Percentiles rank a stretch among this genome's conserved stretches.
Evolutionary conservation across 2,888 invertebrate species (phyloP).

Genomic region (Amiota mariae): DNA sequence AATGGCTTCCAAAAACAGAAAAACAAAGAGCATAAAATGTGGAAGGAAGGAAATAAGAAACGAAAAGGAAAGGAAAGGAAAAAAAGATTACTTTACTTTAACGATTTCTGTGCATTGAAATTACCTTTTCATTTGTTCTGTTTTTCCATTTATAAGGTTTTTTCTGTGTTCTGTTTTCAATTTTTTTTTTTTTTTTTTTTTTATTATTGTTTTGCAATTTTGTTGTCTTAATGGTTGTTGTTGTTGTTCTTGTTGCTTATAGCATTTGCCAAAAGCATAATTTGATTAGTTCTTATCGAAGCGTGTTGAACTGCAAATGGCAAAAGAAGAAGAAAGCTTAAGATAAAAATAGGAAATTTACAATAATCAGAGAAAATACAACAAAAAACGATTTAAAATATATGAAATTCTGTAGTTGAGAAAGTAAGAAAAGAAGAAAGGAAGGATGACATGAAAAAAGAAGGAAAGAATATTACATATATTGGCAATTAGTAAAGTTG

Average conservation of each 20-base stretch:
- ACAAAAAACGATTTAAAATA: background rate
- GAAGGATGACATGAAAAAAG: too few species aligned
- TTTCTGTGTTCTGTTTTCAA: constrained; percentile 38
- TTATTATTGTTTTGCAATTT: constrained; percentile 38
- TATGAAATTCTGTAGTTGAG: too few species aligned
- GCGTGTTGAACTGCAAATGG: constrained; percentile 50
- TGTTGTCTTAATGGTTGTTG: constrained; percentile 38
- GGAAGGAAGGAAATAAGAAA: background rate
- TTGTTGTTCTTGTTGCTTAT: constrained; percentile 40
- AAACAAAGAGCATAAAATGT: background rate
- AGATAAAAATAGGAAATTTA: too few species aligned
- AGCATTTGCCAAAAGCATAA: constrained; percentile 57
- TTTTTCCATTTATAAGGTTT: constrained; percentile 32
- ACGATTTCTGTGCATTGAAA: constrained; percentile 10
- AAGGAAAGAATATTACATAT: too few species aligned
- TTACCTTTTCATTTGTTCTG: constrained; percentile 34
- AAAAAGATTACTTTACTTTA: too few species aligned
- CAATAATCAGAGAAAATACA: too few species aligned
- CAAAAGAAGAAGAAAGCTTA: too few species aligned
- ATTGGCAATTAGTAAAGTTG: too few species aligned
- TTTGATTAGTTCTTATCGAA: constrained; percentile 64
- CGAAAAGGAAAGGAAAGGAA: too few species aligned
- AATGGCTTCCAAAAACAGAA: too few species aligned
- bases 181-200: constrained; percentile 34
- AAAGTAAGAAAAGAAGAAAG: too few species aligned